Conservation (phyloP, 2,113 vertebrate species). For the Actinemys pallida region DNA sequence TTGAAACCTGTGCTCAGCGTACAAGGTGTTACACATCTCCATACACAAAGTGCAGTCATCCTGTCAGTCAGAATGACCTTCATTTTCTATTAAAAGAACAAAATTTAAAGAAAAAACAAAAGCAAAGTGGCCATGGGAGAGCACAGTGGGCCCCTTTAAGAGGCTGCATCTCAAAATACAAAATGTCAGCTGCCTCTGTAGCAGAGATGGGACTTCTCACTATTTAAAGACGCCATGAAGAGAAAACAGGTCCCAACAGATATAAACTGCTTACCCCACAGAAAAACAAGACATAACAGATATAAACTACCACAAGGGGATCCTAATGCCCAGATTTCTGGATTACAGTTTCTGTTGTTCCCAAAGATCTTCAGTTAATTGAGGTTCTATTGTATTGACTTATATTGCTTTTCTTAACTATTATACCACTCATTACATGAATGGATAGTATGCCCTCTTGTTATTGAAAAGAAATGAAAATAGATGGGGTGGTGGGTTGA, state of each 20-base stretch:
- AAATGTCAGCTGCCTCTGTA: background rate
- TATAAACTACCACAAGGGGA: background rate
- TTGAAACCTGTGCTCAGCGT: background rate
- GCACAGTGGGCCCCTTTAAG: background rate
- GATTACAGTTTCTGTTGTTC: background rate
- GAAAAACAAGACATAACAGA: background rate
- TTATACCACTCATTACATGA: background rate
- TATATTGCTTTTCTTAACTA: background rate
- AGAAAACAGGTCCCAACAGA: background rate
- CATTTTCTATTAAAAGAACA: background rate
- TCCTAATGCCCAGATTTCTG: background rate
- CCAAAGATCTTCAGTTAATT: background rate
- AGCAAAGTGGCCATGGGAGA: background rate
- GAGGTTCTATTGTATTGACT: background rate
- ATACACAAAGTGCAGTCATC: background rate
- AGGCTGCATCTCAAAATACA: background rate
- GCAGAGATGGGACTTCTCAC: background rate
- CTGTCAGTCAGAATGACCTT: background rate
- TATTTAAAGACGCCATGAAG: background rate
- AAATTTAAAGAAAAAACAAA: background rate
- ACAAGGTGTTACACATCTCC: background rate
- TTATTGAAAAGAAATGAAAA: background rate
- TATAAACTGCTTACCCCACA: accelerated
- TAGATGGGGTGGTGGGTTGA: background rate
- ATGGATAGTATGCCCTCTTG: background rate